phyloP scores from a whole-genome alignment of 2,797 vertebrate genomes.

The Cossypha heuglini region DNA sequence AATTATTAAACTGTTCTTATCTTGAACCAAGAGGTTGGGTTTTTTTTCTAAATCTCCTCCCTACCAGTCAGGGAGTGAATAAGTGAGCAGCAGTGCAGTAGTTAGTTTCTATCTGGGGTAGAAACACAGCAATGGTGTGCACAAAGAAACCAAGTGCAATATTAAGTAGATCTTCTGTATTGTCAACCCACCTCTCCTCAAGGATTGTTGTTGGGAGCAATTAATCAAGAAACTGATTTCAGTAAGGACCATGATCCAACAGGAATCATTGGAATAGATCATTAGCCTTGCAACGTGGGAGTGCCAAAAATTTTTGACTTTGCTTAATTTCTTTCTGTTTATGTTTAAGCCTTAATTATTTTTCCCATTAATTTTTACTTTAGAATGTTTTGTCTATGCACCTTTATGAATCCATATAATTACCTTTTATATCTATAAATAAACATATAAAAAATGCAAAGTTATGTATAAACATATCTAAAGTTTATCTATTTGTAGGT shows the following conservation, averaged over 20 bases:
- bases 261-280: neutral
- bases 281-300: neutral
- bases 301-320: neutral
- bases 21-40: fast-evolving
- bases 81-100: neutral
- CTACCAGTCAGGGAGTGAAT: fast-evolving
- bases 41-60: neutral
- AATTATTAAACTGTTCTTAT: neutral
- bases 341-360: neutral
- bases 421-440: neutral
- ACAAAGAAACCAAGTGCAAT: neutral
- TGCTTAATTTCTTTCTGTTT: neutral
- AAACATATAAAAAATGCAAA: neutral
- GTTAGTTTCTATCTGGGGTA: neutral
- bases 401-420: neutral
- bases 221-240: neutral
- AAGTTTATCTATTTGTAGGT: neutral
- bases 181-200: fast-evolving
- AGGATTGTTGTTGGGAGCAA: neutral
- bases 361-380: neutral
- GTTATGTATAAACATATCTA: neutral
- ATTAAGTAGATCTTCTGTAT: neutral
- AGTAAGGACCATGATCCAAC: neutral
- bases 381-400: neutral
- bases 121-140: neutral